Evolutionary conservation across 2,797 vertebrate genomes (phyloP), one percentile per base, ranked within the genome.

Genomic region (Clamator glandarius): DNA sequence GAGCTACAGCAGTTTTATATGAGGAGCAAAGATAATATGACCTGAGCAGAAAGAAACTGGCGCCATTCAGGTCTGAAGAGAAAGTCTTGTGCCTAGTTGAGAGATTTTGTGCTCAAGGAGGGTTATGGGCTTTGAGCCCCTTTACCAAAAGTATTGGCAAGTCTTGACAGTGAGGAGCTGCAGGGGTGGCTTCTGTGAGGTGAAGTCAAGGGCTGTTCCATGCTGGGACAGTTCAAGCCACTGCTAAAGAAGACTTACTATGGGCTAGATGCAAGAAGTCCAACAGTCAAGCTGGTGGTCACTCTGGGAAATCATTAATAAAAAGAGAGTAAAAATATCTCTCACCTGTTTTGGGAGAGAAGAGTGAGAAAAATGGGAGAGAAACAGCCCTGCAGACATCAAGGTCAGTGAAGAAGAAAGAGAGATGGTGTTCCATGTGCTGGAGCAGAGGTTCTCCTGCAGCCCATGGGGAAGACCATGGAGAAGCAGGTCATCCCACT

Each of bases 221-320:
- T 77, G 28, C 15, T 3, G 3, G 39, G 10, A 17, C 5, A 5
- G 19, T 41, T 75, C 12, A 23, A 72, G 14, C 6, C 28, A 33
- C 18, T 1, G 0, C 6, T 72, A 41, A 61, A 76, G 78, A 19
- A 21, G 4, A 42, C 28, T 1, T 7, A 20, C 5, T 0, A 0
- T 9, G 50, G 19, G 15, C 23, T 12, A 39, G 70, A 52, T 16
- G 7, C 12, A 33, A 57, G 11, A 26, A 57, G 51, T 46, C 21
- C 23, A 5, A 51, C 26, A 42, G 50, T 41, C 18, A 58, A 51
- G 19, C 8, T 52, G 12, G n/a, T 36, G 33, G 4, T 42, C 28
- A 9, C n/a, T 67, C 36, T 59, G 12, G 19, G 33, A 61, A 67
- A 82, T 73, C 5, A 1, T 25, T n/a, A 8, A 26, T 35, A 41